A percentile compares a stretch with the other conserved stretches of the same genome.
These are phyloP conservation scores for Hirundichthys speculiger DNA, from an alignment of 2,113 vertebrate genomes.

Conservation along the genomic window DNA sequence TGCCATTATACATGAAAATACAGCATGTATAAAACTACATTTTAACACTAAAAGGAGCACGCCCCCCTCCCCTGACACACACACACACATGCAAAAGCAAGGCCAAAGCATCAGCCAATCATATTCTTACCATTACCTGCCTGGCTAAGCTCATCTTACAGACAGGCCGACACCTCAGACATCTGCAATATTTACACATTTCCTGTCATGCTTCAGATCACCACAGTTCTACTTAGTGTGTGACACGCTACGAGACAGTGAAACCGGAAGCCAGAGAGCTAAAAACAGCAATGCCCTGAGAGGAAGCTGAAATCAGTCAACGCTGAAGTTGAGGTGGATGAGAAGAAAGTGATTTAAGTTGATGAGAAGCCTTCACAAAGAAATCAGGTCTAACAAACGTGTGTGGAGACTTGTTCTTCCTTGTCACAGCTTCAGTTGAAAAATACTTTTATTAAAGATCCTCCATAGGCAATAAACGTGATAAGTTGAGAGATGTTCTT, in stretches of 20 bases:
- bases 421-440: background rate
- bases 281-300: conserved; percentile 28
- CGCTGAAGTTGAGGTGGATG: conserved; percentile 18
- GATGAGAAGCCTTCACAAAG: background rate
- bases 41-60: too few relatives aligned
- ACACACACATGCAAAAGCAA: conserved; percentile 58
- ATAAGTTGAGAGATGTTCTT: background rate
- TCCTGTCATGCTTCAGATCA: conserved; percentile 86
- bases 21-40: too few relatives aligned
- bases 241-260: conserved; percentile 42
- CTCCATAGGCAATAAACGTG: too few relatives aligned
- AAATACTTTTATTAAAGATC: background rate
- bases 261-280: conserved; percentile 55
- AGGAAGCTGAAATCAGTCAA: conserved; percentile 47
- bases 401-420: background rate
- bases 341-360: conserved; percentile 18
- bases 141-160: conserved; percentile 87
- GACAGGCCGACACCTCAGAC: conserved; percentile 92
- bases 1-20: too few relatives aligned
- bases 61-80: background rate
- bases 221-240: conserved; percentile 57
- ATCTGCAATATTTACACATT: conserved; percentile 93
- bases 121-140: conserved; percentile 93
- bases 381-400: background rate
- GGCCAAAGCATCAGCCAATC: conserved; percentile 73